Evolutionary conservation across 2,797 vertebrate genomes (phyloP), one percentile per base, ranked within the genome.

Genomic region (Bovichtus diacanthus): DNA sequence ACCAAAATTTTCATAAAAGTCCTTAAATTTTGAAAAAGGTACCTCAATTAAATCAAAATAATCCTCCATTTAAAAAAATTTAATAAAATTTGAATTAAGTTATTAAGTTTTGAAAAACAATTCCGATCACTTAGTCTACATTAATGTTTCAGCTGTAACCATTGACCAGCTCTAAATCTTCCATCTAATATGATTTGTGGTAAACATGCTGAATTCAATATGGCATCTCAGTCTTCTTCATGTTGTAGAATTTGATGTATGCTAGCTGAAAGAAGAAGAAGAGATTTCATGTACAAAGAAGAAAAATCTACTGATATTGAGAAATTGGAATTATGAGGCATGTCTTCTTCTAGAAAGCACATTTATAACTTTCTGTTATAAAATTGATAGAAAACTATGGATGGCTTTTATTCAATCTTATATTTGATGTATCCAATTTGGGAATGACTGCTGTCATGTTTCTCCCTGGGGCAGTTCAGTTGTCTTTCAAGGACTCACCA

Each of bases 101-200:
- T n/a, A n/a, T n/a, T n/a, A n/a, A n/a, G n/a, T n/a, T n/a, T n/a
- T n/a, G n/a, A 2, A 46, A 43, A 47, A 61, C 41, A 36, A 38
- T 41, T 61, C 38, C 27, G 21, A 46, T 18, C 47, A 56, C 47
- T 71, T 36, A 69, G 10, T 47, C 23, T 18, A 53, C 66, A 76
- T 31, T 47, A 66, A 43, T 68, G 73, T 12, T 21, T 75, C 21
- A 29, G 62, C 55, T 70, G 29, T 36, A 66, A 70, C 16, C 64
- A 46, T 6, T 59, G 54, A 53, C 39, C 23, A 19, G 34, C 55
- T 73, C 8, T 75, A 72, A 70, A 78, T 76, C 43, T 64, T 70
- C 38, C 38, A 60, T 59, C 39, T 68, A 53, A 70, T 46, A 39
- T 68, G 58, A 73, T 81, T 81, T 69, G 44, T 71, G 12, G 4